Conservation (phyloP, 2,797 vertebrate genomes). For the Echiichthys vipera region DNA sequence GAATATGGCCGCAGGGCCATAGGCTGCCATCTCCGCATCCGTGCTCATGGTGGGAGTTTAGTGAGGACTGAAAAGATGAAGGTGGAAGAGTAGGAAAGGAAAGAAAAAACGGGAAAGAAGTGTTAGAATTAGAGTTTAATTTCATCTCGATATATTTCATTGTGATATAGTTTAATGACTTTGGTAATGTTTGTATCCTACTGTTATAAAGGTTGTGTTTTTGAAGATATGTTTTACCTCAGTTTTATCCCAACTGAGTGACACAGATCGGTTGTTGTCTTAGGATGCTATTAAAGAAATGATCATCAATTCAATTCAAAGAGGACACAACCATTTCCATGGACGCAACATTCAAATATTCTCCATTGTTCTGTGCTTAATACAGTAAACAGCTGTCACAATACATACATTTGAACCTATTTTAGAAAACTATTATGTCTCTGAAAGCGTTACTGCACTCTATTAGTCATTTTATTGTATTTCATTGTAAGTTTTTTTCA, state of each 20-base stretch:
- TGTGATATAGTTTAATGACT: too few relatives aligned
- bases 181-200: not conserved
- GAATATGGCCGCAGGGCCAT: conserved; percentile 87
- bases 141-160: not conserved
- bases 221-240: conserved; percentile 42
- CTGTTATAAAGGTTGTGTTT: not conserved
- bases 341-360: not conserved
- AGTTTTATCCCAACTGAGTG: conserved; percentile 30
- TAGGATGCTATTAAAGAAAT: conserved; percentile 43
- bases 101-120: too few relatives aligned
- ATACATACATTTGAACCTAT: not conserved
- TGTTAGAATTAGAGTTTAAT: too few relatives aligned
- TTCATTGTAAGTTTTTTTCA: not conserved
- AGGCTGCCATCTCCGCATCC: conserved; percentile 89
- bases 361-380: not conserved
- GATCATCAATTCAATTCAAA: too few relatives aligned
- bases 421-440: not conserved
- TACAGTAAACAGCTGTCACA: not conserved
- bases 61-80: conserved; percentile 57
- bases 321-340: conserved; percentile 2
- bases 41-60: conserved; percentile 85
- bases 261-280: conserved; percentile 30
- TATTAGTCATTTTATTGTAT: not conserved
- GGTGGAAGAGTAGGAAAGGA: too few relatives aligned
- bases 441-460: not conserved